These are phyloP conservation scores for Beris chalybata DNA, from an alignment of 2,888 invertebrate species.

Conservation along the genomic window DNA sequence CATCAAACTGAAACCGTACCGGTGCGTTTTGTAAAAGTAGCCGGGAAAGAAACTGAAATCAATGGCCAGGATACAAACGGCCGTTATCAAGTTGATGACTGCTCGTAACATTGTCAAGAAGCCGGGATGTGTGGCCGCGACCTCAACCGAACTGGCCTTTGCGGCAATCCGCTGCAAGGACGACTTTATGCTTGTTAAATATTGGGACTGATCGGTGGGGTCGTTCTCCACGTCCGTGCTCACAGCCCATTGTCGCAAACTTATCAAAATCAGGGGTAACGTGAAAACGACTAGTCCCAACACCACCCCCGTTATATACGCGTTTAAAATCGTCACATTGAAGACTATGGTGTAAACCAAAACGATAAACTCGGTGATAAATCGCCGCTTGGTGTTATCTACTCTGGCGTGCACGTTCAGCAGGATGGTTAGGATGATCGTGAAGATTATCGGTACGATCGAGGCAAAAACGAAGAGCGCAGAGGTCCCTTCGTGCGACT, in stretches of 20 bases:
- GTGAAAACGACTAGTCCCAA: slow-evolving; percentile 37
- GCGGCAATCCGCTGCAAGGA: not conserved
- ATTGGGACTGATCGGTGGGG: not conserved
- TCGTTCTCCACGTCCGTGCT: slow-evolving; percentile 1
- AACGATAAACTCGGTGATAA: slow-evolving; percentile 60
- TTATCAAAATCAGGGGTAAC: not conserved
- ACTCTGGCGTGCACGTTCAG: slow-evolving; percentile 1
- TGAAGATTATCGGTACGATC: slow-evolving; percentile 21
- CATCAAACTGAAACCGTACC: slow-evolving; percentile 87
- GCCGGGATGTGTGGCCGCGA: slow-evolving; percentile 46
- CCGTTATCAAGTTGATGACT: slow-evolving; percentile 71
- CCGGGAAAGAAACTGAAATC: slow-evolving; percentile 89
- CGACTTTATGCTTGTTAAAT: not conserved
- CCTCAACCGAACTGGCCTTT: slow-evolving; percentile 1
- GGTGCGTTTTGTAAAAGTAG: slow-evolving; percentile 83
- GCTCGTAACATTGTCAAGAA: slow-evolving; percentile 72
- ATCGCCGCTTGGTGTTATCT: slow-evolving; percentile 42
- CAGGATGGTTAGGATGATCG: slow-evolving; percentile 1
- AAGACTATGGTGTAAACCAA: slow-evolving; percentile 62
- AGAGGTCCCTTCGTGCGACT: slow-evolving; percentile 15
- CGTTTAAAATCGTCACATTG: slow-evolving; percentile 60
- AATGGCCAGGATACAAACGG: slow-evolving; percentile 86
- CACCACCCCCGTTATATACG: slow-evolving; percentile 48
- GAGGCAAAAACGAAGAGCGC: slow-evolving; percentile 11
- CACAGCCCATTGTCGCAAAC: not conserved